Evolutionary conservation across 2,113 vertebrate species (phyloP).

Genomic region (Spheniscus mendiculus): DNA sequence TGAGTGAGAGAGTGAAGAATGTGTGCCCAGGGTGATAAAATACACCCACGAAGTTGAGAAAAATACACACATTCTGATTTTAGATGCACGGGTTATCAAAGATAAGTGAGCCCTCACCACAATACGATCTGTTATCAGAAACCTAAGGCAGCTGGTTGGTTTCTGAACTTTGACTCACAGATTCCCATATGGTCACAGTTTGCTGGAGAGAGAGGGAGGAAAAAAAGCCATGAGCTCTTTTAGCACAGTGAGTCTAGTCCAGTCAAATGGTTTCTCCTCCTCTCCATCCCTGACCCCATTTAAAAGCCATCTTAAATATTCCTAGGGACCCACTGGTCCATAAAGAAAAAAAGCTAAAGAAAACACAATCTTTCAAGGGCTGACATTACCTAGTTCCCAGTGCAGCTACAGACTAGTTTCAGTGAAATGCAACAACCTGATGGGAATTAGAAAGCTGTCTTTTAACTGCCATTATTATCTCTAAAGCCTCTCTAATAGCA

Average conservation of each 20-base stretch:
- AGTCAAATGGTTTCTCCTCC: not conserved
- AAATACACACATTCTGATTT: constrained; percentile 55
- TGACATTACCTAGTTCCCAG: constrained; percentile 24
- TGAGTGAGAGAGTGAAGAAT: constrained; percentile 40
- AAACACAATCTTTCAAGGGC: constrained; percentile 19
- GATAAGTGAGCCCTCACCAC: constrained; percentile 19
- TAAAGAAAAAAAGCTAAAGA: constrained; percentile 41
- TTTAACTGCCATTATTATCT: constrained; percentile 44
- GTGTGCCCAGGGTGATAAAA: constrained; percentile 40
- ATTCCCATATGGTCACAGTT: constrained; percentile 68
- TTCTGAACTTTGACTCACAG: constrained; percentile 65
- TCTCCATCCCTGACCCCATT: not conserved
- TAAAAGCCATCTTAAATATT: constrained; percentile 21
- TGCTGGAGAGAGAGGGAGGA: not conserved
- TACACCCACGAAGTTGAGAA: constrained; percentile 8
- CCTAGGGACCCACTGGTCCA: not conserved
- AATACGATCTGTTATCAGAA: constrained; percentile 71
- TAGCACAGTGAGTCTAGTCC: not conserved
- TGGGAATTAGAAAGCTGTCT: constrained; percentile 32
- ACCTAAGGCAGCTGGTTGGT: constrained; percentile 65
- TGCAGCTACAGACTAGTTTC: not conserved
- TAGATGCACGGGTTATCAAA: constrained; percentile 57
- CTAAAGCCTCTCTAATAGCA: constrained; percentile 46
- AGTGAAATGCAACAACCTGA: constrained; percentile 48
- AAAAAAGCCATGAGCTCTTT: not conserved